Base-by-base conservation (phyloP, 2,113 vertebrate species). In the Pantherophis guttatus region DNA sequence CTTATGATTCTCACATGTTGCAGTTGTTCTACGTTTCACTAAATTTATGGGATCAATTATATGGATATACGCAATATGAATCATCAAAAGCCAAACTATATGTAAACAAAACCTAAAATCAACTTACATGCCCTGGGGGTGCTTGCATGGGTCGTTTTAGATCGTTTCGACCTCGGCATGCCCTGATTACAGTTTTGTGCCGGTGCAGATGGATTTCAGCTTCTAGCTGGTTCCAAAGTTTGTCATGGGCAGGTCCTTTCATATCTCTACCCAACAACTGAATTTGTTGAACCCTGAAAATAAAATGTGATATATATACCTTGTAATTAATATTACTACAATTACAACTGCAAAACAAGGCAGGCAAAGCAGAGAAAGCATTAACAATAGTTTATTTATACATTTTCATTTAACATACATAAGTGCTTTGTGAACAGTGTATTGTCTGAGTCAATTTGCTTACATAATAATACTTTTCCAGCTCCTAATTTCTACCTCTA, bases 161-260 rank as follows among this genome's bases (percentile, higher is more conserved):
- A 94, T 99, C 99, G 13, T 99, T 99, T 4, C 99, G 98, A 54
- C 99, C 99, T 94, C 99, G 97, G 81, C 99, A 99, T 75, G 99
- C 99, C 94, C 99, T 97, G 94, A 99, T 99, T 26, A 99, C 99
- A 0, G 99, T 99, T 98, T 99, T 99, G 95, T 99, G 99, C 89
- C 99, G 99, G 92, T 99, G 99, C 58, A 99, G 98, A 96, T 99
- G 99, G 88, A 99, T 99, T 98, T 99, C 99, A 8, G 99, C 99
- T 96, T 99, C 99, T 91, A 99, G 95, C 33, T 99, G 99, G 97
- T 99, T 99, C 99, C 99, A 99, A 92, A 99, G 98, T 96, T 99
- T 99, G 96, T 99, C 99, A 0, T 99, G 99, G 94, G 99, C 99
- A 6, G 99, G 99, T 12, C 99, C 99, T 93, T 99, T 99, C 99